phyloP scores from a whole-genome alignment of 2,888 invertebrate genomes.

The Meliscaeva auricollis region DNA sequence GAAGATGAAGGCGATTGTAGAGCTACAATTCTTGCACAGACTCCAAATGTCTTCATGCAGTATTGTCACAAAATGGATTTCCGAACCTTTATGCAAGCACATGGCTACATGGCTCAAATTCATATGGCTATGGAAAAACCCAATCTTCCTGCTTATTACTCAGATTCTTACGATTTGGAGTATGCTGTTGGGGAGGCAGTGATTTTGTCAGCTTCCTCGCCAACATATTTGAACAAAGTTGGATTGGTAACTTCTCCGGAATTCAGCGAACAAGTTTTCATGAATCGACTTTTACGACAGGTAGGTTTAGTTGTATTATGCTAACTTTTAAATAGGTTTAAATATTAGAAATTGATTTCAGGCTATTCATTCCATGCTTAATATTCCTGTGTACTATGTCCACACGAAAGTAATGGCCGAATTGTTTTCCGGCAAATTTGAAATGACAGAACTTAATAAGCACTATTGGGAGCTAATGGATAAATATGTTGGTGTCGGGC shows the following conservation, averaged over 20 bases:
- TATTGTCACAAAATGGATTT: conserved; percentile 68
- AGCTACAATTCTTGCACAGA: conserved; percentile 7
- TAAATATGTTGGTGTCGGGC: conserved; percentile 87
- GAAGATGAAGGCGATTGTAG: conserved; percentile 40
- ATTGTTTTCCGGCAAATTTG: conserved; percentile 86
- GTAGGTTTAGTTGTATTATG: background rate
- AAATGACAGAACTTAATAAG: conserved; percentile 87
- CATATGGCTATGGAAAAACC: conserved; percentile 55
- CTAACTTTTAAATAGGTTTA: background rate
- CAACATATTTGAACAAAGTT: conserved; percentile 42
- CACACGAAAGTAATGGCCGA: conserved; percentile 87
- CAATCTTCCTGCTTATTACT: conserved; percentile 54
- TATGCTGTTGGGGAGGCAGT: conserved; percentile 60
- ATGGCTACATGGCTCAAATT: conserved; percentile 61
- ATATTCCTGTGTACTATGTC: conserved; percentile 6
- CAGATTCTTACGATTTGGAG: conserved; percentile 46
- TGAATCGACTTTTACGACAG: conserved; percentile 61
- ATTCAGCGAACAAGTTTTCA: conserved; percentile 12
- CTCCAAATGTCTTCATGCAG: conserved; percentile 41
- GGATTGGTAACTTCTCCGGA: conserved; percentile 12
- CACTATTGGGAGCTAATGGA: conserved; percentile 88
- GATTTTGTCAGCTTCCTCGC: conserved; percentile 56
- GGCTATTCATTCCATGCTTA: background rate
- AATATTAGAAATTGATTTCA: background rate
- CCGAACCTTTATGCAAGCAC: conserved; percentile 66